A percentile compares a stretch with the other conserved stretches of the same genome.
These are phyloP conservation scores for Lutraria lutraria DNA, from an alignment of 2,888 invertebrate species.

Conservation along the genomic window DNA sequence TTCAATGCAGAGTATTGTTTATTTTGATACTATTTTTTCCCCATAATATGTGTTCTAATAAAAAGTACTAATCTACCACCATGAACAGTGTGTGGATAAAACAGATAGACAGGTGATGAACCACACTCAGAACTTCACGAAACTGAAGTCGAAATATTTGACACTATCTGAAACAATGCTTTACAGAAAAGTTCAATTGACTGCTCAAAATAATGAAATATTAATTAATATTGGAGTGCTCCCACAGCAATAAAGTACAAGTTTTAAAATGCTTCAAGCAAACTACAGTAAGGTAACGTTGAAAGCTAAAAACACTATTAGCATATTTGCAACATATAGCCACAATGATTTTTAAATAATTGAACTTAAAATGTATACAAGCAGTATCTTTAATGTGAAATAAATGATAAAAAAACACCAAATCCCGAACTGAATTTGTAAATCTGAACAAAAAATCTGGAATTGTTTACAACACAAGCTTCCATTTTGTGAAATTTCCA, in stretches of 20 bases:
- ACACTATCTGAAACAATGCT: neutral
- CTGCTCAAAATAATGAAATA: neutral
- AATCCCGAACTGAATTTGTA: neutral
- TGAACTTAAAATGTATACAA: conserved; percentile 9
- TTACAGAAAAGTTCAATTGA: neutral
- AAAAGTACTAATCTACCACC: neutral
- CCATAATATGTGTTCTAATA: neutral
- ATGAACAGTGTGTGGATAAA: too few species aligned
- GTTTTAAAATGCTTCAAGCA: neutral
- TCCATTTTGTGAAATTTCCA: neutral
- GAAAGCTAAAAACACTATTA: neutral
- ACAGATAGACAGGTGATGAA: too few species aligned
- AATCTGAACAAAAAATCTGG: conserved; percentile 1
- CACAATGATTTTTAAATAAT: neutral
- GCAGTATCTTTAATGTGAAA: neutral
- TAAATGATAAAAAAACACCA: conserved; percentile 9
- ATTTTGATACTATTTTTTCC: neutral
- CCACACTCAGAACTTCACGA: too few species aligned
- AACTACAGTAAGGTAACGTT: neutral
- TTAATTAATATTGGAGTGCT: neutral
- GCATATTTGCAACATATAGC: neutral
- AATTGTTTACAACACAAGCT: conserved; percentile 2
- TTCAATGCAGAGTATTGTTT: neutral
- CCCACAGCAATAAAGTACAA: neutral
- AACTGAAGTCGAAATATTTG: neutral